A percentile compares a stretch with the other conserved stretches of the same genome.
Conservation (phyloP, 1,140 invertebrate species). For the Frieseomelitta varia region DNA sequence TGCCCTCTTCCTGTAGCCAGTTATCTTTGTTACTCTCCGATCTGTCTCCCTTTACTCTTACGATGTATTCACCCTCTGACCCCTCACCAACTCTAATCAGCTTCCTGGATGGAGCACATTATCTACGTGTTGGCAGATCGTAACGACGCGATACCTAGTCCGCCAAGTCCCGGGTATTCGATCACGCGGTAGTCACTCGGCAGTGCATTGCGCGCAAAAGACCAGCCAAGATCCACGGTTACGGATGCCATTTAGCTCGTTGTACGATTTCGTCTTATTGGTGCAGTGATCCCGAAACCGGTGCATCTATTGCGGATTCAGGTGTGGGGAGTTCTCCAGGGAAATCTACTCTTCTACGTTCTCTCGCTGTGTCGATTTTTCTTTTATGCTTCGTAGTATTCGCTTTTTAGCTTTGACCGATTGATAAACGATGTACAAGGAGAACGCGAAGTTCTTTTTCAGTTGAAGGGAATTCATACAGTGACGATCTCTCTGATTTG, state of each 20-base stretch:
- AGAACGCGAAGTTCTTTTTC: not conserved
- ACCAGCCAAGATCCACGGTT: constrained; percentile 42
- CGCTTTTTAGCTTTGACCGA: too few species aligned
- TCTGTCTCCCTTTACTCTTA: constrained; percentile 39
- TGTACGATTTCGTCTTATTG: constrained; percentile 30
- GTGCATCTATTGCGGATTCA: constrained; percentile 1
- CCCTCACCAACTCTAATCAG: constrained; percentile 62
- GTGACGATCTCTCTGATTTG: not conserved
- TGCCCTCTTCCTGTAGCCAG: constrained; percentile 73
- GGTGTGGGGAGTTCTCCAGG: constrained; percentile 30
- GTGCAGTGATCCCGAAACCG: constrained; percentile 52
- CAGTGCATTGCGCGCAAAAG: constrained; percentile 66
- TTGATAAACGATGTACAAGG: too few species aligned
- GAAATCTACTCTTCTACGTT: constrained; percentile 6
- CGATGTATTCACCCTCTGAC: constrained; percentile 49
- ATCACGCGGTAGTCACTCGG: constrained; percentile 69
- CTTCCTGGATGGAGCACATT: constrained; percentile 79
- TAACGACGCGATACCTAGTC: constrained; percentile 67
- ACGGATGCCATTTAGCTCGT: constrained; percentile 54
- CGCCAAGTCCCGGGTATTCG: constrained; percentile 67
- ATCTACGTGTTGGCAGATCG: constrained; percentile 78
- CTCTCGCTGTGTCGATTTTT: not conserved
- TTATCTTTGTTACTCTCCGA: constrained; percentile 63
- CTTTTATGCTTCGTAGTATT: not conserved
- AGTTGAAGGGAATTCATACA: not conserved